Evolutionary conservation across 1,140 invertebrate species (phyloP).

Genomic region (Achroia grisella): DNA sequence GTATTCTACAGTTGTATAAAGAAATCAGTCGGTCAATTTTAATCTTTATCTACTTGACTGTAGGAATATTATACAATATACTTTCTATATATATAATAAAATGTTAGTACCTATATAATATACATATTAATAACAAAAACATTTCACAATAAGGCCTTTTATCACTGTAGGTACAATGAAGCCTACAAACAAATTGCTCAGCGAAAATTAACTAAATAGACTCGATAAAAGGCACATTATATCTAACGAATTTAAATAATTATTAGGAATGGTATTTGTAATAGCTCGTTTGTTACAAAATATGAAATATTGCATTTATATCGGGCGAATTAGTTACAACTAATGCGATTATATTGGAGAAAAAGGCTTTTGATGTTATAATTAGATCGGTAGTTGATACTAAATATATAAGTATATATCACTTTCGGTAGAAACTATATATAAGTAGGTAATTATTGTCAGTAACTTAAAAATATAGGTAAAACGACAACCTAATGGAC

Average conservation of each 20-base stretch:
- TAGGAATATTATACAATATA: too few relatives aligned
- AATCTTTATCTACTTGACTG: not conserved
- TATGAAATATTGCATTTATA: slow-evolving; percentile 2
- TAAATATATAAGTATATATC: too few relatives aligned
- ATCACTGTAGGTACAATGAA: not conserved
- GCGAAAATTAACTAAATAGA: slow-evolving; percentile 2
- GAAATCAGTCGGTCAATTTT: too few relatives aligned
- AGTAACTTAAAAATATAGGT: too few relatives aligned
- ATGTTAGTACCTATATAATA: not conserved
- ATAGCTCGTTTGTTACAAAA: slow-evolving; percentile 27
- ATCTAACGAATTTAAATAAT: slow-evolving; percentile 47
- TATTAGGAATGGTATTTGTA: slow-evolving; percentile 25
- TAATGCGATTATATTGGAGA: slow-evolving; percentile 27
- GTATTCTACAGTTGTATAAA: too few relatives aligned
- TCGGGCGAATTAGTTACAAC: slow-evolving; percentile 12
- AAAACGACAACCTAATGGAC: too few relatives aligned
- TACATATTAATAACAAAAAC: not conserved
- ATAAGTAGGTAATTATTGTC: too few relatives aligned
- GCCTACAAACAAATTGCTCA: slow-evolving; percentile 4
- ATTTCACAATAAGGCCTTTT: slow-evolving; percentile 2
- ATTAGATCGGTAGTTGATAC: too few relatives aligned
- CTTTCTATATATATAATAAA: not conserved
- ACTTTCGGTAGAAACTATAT: too few relatives aligned
- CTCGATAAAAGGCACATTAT: slow-evolving; percentile 30
- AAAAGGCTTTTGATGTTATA: not conserved